Evolutionary conservation across 2,888 invertebrate species (phyloP).

Genomic region (Hyles lineata): DNA sequence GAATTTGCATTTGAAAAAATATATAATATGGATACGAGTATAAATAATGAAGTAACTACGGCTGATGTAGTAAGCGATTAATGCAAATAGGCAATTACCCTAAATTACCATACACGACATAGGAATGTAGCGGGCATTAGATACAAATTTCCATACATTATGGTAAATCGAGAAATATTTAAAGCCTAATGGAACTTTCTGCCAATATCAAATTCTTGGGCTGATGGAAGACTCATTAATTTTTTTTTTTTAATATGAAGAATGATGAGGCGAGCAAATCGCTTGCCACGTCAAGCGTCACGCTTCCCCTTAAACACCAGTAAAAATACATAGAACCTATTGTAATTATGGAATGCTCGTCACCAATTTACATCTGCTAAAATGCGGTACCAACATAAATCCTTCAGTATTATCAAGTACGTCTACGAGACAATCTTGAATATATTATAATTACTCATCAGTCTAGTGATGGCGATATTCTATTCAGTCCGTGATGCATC

Average conservation of each 20-base stretch:
- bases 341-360: not conserved
- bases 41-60: no score
- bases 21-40: no score
- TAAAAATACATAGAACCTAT: not conserved
- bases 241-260: not conserved
- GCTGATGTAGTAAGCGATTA: not conserved
- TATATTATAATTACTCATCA: no score
- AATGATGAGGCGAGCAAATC: not conserved
- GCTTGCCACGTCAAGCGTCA: not conserved
- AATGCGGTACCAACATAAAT: no score
- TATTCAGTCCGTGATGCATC: no score
- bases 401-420: no score
- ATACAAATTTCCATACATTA: slow-evolving; percentile 5
- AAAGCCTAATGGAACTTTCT: no score
- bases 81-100: slow-evolving; percentile 3
- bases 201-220: not conserved
- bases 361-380: not conserved
- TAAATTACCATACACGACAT: not conserved
- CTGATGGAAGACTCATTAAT: not conserved
- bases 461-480: no score
- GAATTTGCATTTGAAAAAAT: no score
- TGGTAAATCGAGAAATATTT: not conserved
- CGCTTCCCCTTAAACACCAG: not conserved
- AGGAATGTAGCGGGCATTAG: slow-evolving; percentile 1
- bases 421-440: no score